A percentile compares a stretch with the other conserved stretches of the same genome.
phyloP scores from a whole-genome alignment of 2,113 vertebrate genomes.

The Pyxicephalus adspersus region DNA sequence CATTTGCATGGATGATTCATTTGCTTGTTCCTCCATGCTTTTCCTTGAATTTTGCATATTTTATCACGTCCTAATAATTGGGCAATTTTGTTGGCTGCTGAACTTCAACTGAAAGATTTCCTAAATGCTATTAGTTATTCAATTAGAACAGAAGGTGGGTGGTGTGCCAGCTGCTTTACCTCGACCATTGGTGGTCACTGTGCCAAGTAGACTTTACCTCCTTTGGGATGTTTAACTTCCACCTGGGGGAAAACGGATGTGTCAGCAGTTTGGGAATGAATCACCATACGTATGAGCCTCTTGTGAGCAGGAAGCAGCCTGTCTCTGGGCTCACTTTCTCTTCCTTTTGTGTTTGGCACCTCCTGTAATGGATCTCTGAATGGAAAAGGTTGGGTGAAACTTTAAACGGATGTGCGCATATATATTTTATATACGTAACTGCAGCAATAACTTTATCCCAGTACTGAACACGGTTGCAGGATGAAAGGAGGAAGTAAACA shows the following conservation, averaged over 20 bases:
- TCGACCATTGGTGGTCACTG: neutral
- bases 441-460: too few relatives aligned
- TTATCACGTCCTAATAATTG: too few relatives aligned
- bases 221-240: conserved; percentile 3
- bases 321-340: conserved; percentile 6
- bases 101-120: neutral
- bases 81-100: neutral
- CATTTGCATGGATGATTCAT: neutral
- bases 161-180: neutral
- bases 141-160: neutral
- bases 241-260: conserved; percentile 11
- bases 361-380: neutral
- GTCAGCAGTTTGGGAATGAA: conserved; percentile 45
- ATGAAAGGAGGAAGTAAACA: too few relatives aligned
- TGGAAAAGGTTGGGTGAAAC: neutral
- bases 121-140: neutral
- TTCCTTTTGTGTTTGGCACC: conserved; percentile 14
- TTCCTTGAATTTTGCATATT: too few relatives aligned
- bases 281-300: neutral
- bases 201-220: neutral
- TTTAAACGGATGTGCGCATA: too few relatives aligned
- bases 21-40: too few relatives aligned
- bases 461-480: too few relatives aligned
- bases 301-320: conserved; percentile 31
- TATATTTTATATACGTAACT: too few relatives aligned